Percentiles rank a stretch among this genome's conserved stretches.
These are phyloP conservation scores for Pararge aegeria DNA, from an alignment of 1,140 invertebrate species.

Conservation along the genomic window DNA sequence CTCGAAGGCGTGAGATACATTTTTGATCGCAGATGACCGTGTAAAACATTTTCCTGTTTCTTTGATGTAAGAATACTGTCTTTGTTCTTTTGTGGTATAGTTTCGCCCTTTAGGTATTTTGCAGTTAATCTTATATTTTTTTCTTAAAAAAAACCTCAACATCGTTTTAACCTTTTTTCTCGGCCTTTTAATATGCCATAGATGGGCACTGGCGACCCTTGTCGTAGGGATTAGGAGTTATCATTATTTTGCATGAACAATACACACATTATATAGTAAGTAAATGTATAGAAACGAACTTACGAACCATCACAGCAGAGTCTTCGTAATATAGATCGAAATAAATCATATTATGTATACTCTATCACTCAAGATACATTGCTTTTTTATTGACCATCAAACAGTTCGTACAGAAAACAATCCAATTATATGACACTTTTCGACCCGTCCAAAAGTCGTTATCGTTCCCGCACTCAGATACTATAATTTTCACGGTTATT, in stretches of 20 bases:
- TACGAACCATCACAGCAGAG: no score
- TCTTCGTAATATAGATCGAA: no score
- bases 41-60: not conserved
- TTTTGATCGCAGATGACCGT: not conserved
- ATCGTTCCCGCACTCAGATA: not conserved
- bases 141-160: no score
- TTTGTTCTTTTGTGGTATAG: not conserved
- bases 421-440: slow-evolving; percentile 1
- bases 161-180: no score
- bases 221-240: no score
- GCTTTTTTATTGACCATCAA: not conserved
- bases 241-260: no score
- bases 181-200: no score
- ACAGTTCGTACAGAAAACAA: not conserved
- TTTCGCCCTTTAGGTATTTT: no score
- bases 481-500: not conserved
- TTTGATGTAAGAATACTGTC: not conserved
- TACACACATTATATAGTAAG: no score
- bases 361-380: not conserved
- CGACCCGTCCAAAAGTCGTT: not conserved
- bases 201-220: no score
- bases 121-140: no score
- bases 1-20: not conserved
- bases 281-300: no score
- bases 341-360: not conserved